Percentiles rank a stretch among this genome's conserved stretches.
phyloP scores from a whole-genome alignment of 2,113 vertebrate species.

The Mungos mungo region DNA sequence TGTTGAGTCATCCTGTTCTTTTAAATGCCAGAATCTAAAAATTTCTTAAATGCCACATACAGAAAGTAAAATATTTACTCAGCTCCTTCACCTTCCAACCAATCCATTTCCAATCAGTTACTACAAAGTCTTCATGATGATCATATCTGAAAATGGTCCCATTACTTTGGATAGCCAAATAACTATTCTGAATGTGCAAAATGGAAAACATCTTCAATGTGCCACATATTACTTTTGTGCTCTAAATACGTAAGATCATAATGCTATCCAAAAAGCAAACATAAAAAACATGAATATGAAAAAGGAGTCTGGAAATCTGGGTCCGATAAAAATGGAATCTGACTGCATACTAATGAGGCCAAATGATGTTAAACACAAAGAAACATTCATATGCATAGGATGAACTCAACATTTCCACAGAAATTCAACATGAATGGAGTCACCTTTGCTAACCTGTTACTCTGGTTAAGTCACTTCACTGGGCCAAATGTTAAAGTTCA shows the following conservation, averaged over 20 bases:
- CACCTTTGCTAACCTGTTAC: neutral
- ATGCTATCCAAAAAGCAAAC: neutral
- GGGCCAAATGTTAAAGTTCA: neutral
- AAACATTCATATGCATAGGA: neutral
- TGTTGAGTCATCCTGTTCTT: neutral
- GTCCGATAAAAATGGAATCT: neutral
- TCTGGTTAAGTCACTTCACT: neutral
- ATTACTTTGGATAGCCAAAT: conserved; percentile 27
- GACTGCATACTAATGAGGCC: neutral
- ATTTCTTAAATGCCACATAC: neutral
- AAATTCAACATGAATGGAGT: neutral
- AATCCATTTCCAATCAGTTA: neutral
- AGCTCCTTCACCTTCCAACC: neutral
- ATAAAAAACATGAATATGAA: neutral
- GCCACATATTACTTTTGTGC: neutral
- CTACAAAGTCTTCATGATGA: neutral
- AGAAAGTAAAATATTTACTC: conserved; percentile 16
- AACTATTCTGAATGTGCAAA: neutral
- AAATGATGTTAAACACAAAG: neutral
- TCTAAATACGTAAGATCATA: neutral
- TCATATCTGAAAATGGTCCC: neutral
- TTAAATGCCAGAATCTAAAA: conserved; percentile 31
- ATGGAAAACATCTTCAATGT: neutral
- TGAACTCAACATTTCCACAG: neutral
- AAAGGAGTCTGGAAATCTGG: neutral